Evolutionary conservation across 2,113 vertebrate species (phyloP).

Genomic region (Hypocryptadius cinnamomeus): DNA sequence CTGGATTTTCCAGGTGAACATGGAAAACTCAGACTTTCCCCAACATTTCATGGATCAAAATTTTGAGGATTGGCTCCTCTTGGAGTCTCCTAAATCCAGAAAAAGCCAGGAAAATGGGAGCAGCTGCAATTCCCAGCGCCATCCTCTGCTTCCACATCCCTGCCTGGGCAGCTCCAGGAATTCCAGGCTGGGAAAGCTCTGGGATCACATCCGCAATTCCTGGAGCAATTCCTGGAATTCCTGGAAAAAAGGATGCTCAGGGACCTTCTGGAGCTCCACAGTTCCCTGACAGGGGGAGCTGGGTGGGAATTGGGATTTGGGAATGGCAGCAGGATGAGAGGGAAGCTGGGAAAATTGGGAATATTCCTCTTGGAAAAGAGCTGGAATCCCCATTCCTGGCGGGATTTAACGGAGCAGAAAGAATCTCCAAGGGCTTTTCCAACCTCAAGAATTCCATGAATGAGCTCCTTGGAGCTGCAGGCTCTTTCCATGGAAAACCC

Average conservation of each 20-base stretch:
- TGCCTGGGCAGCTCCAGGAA: background rate
- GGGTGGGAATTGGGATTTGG: background rate
- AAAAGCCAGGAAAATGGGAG: background rate
- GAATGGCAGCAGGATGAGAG: background rate
- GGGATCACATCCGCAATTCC: background rate
- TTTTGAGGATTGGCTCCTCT: background rate
- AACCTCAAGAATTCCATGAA: background rate
- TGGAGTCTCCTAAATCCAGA: background rate
- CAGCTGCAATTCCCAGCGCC: background rate
- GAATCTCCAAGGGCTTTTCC: background rate
- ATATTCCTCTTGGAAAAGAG: background rate
- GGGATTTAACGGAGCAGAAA: background rate
- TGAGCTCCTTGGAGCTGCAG: too few species aligned
- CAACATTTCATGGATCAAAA: background rate
- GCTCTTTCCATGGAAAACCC: too few species aligned
- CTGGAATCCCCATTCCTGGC: background rate
- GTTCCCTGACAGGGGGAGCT: too few species aligned
- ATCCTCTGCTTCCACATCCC: too few species aligned
- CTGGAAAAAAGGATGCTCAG: background rate
- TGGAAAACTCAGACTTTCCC: background rate
- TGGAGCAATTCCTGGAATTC: background rate
- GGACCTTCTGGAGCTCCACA: background rate
- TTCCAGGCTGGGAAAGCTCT: background rate
- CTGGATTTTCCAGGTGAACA: background rate
- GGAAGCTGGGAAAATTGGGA: background rate